Base-by-base conservation (phyloP, 2,888 invertebrate genomes). In the Trypoxylon attenuatum region DNA sequence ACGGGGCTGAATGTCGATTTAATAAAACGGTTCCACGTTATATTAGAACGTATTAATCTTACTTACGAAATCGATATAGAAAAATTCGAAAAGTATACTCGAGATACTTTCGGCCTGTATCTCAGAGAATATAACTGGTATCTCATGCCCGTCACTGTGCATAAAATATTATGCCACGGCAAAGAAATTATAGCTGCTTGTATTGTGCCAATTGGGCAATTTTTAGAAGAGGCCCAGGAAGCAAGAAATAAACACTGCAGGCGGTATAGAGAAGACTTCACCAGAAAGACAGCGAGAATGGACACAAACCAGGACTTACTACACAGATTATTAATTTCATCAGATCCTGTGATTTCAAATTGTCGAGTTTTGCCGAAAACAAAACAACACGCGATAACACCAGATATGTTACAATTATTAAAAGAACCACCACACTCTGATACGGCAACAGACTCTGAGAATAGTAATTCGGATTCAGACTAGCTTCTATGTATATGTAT, bases 171-270 rank as follows among this genome's bases (percentile, higher is more conserved):
- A 2, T 21, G 5, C 6, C 53, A 59, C 27, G 52, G 59, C 5
- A 46, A 21, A 15, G 41, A 41, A n/a, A 59, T 59, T 23, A 29
- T 59, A 21, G 23, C 22, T 6, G 19, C 42, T 21, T 22, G 39
- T 15, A 52, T 59, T 16, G 23, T 59, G 18, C 41, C 42, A 25
- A 59, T 59, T 41, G 52, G 52, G 10, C 22, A 52, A 10, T 39
- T 58, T 29, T 51, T 51, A 8, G 58, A 58, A 27, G 46, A 56
- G 25, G 29, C 42, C 2, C 49, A 50, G 23, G 43, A 57, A 13
- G 25, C 43, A 5, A 43, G 22, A n/a, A 29, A 46, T 27, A 52
- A 52, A 27, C 29, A 29, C 6, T 10, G 42, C 6, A 43, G 15
- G 22, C 18, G 29, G 22, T 54, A 47, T 22, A 39, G 46, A 25